Base-by-base conservation (phyloP, 2,888 invertebrate species). In the Apocheima hispidaria region DNA sequence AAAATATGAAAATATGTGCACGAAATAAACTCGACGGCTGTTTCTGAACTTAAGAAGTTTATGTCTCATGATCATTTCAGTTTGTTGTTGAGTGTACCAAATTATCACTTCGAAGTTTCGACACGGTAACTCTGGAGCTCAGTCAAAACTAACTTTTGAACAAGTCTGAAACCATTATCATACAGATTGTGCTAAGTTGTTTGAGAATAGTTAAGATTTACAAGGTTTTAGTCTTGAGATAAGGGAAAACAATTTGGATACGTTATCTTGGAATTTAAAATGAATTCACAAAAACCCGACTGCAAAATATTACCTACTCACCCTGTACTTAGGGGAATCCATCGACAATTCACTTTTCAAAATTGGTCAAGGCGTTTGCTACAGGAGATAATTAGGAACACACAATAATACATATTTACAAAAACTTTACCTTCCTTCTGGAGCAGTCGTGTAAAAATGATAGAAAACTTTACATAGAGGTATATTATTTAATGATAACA, bases 161-260 rank as follows among this genome's bases (percentile, higher is more conserved):
- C 23, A 23, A 18, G 40, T 18, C 28, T 30, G 40, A 41, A 51
- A 30, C 28, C 18, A 51, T 40, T 51, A 41, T 51, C 51, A 40
- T 30, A 38, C 16, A 40, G 38, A 40, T 40, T 40, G 51, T 40
- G 12, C 40, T 30, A 28, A 51, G 51, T 40, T 51, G 9, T n/a
- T 40, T n/a, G 40, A 30, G 18, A 51, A 40, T 30, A 46, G 46
- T 30, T 46, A 30, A 30, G 7, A n/a, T 46, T 20, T 46, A 46
- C 20, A 20, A 20, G 20, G 12, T 30, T 28, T n/a, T 44, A 16
- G 44, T 44, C 18, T 18, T 33, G 30, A 30, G 20, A 46, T 20
- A 30, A 46, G 23, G 20, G n/a, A n/a, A 14, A 20, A 4, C 36
- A 16, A 7, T 6, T 38, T 41, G 41, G 12, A 21, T 18, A 12